phyloP scores from a whole-genome alignment of 2,797 vertebrate species.

The Enteromius treurensis region DNA sequence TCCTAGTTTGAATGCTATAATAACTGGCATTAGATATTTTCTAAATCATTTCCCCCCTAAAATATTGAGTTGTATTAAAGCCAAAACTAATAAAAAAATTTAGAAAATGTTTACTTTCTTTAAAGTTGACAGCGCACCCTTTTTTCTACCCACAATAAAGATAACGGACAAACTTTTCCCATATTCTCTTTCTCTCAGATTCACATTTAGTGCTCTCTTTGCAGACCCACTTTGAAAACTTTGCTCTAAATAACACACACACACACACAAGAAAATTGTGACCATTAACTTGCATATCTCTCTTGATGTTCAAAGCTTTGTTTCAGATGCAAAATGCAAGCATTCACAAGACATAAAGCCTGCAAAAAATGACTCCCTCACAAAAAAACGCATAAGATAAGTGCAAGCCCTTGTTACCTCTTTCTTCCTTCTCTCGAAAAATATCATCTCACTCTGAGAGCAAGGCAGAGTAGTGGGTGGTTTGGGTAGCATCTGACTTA shows the following conservation, averaged over 20 bases:
- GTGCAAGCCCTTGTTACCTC: constrained; percentile 18
- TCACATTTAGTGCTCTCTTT: background rate
- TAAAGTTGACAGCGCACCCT: background rate
- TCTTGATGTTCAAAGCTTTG: constrained; percentile 5
- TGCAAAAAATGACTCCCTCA: background rate
- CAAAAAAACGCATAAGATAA: constrained; percentile 37
- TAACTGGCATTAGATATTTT: background rate
- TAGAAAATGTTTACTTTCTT: background rate
- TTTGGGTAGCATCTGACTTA: constrained; percentile 37
- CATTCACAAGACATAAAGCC: background rate
- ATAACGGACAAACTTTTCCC: background rate
- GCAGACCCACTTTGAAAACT: background rate
- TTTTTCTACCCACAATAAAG: background rate
- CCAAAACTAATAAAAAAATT: background rate
- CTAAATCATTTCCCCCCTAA: background rate
- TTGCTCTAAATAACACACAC: background rate
- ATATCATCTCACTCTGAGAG: constrained; percentile 16
- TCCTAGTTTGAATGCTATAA: constrained; percentile 11
- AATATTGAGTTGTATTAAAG: background rate
- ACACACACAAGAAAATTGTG: background rate
- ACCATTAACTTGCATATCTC: constrained; percentile 10
- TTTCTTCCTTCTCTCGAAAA: constrained; percentile 37
- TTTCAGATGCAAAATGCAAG: background rate
- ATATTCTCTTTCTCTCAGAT: background rate
- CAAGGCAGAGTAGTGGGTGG: constrained; percentile 29